phyloP scores from a whole-genome alignment of 2,888 invertebrate species.

The Protonemura montana region DNA sequence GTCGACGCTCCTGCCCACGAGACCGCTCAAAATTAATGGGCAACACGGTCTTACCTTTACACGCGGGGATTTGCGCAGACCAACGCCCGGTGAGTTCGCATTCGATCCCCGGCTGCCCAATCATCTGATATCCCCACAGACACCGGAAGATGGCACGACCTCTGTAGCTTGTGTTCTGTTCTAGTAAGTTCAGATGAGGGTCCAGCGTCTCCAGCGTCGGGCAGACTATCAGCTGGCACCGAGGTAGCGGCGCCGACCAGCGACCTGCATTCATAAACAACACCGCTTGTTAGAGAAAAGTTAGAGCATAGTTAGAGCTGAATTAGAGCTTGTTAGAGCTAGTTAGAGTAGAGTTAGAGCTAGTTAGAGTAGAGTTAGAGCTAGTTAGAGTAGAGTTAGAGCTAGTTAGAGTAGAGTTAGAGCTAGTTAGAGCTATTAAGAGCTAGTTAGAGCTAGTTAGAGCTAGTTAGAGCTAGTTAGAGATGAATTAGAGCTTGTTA shows the following conservation, averaged over 20 bases:
- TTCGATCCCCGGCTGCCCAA: conserved; percentile 78
- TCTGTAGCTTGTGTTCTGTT: conserved; percentile 82
- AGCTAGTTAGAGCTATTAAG: too few species aligned
- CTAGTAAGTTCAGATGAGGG: conserved; percentile 76
- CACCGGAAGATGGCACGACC: conserved; percentile 84
- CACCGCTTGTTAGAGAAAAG: background rate
- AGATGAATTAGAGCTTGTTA: too few species aligned
- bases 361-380: too few species aligned
- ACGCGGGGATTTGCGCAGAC: conserved; percentile 79
- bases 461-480: too few species aligned
- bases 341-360: too few species aligned
- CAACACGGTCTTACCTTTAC: conserved; percentile 68
- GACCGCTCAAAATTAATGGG: background rate
- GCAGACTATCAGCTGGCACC: conserved; percentile 81
- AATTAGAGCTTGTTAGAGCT: too few species aligned
- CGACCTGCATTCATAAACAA: conserved; percentile 63
- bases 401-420: too few species aligned
- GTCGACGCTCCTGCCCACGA: background rate
- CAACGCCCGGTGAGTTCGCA: conserved; percentile 82
- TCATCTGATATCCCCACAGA: conserved; percentile 81
- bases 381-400: too few species aligned
- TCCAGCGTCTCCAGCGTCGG: conserved; percentile 73
- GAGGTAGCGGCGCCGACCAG: conserved; percentile 79
- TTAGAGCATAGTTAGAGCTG: too few species aligned
- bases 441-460: too few species aligned